Evolutionary conservation across 2,113 vertebrate genomes (phyloP).

Genomic region (Pachycephala philippinensis): DNA sequence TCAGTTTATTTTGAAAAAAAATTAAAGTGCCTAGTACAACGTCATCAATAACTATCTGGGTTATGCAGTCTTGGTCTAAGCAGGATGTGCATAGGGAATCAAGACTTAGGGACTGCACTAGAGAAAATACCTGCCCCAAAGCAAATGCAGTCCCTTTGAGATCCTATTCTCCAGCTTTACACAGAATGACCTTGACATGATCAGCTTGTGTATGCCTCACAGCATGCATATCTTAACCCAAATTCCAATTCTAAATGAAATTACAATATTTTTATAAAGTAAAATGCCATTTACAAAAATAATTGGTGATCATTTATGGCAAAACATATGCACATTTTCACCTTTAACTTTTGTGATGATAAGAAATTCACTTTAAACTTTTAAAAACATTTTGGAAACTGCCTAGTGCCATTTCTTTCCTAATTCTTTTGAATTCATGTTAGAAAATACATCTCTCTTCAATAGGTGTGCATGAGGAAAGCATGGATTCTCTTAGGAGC

Average conservation of each 20-base stretch:
- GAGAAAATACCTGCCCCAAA: neutral
- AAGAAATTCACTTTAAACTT: neutral
- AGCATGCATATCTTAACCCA: neutral
- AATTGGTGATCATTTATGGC: fast-evolving
- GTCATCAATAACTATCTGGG: neutral
- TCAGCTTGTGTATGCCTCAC: neutral
- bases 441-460: neutral
- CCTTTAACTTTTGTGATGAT: neutral
- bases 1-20: neutral
- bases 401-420: neutral
- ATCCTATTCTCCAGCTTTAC: neutral
- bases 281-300: neutral
- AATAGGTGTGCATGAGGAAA: neutral
- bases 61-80: neutral
- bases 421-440: neutral
- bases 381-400: neutral
- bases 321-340: neutral
- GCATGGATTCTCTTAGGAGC: neutral
- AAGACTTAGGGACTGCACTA: neutral
- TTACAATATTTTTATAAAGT: neutral
- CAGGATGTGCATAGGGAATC: neutral
- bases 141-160: neutral
- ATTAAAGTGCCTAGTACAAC: neutral
- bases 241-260: neutral
- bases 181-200: neutral